A percentile compares a stretch with the other conserved stretches of the same genome.
Conservation (phyloP, 2,888 invertebrate species). For the Phrixothrix hirtus region DNA sequence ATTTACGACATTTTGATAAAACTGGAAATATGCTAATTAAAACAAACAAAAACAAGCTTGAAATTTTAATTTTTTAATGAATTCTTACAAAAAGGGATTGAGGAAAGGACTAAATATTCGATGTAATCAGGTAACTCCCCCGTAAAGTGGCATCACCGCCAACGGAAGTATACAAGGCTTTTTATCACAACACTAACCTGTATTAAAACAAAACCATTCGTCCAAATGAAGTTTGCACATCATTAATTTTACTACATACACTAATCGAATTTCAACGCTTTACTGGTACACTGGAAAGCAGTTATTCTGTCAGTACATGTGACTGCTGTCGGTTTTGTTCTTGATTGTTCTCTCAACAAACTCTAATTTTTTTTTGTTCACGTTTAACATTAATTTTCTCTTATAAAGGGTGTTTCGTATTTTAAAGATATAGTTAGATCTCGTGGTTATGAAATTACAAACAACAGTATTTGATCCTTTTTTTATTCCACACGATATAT, state of each 20-base stretch:
- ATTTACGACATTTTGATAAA: no score
- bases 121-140: slow-evolving; percentile 42
- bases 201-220: slow-evolving; percentile 43
- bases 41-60: no score
- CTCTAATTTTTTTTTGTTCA: slow-evolving; percentile 13
- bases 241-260: slow-evolving; percentile 2
- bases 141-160: slow-evolving; percentile 41
- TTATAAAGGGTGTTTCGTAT: no score
- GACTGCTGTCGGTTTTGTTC: slow-evolving; percentile 23
- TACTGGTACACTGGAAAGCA: slow-evolving; percentile 21
- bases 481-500: no score
- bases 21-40: no score
- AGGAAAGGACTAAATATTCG: no score
- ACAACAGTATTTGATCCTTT: no score
- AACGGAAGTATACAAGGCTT: slow-evolving; percentile 52
- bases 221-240: slow-evolving; percentile 35
- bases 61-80: no score
- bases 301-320: slow-evolving; percentile 25
- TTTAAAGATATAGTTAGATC: no score
- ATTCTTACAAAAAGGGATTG: no score
- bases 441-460: no score
- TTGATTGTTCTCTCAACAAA: slow-evolving; percentile 24
- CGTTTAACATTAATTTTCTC: no score
- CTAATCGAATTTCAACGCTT: slow-evolving; percentile 12
- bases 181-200: slow-evolving; percentile 48